These are phyloP conservation scores for Ennomos erosarius DNA, from an alignment of 2,888 invertebrate species.

Conservation along the genomic window DNA sequence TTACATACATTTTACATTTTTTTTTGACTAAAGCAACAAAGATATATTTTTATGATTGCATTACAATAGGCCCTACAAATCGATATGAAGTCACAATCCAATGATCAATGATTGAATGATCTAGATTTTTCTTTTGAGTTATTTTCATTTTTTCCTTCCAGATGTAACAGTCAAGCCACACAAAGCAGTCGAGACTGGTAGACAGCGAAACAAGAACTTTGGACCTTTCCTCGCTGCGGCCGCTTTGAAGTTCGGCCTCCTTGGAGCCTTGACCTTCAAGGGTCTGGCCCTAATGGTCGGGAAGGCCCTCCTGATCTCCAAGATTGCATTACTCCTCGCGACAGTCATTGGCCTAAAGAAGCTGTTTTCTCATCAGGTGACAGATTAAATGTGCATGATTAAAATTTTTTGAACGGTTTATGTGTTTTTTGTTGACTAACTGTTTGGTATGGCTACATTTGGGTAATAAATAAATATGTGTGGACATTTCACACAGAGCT, in stretches of 20 bases:
- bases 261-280: slow-evolving; percentile 92
- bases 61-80: too few relatives aligned
- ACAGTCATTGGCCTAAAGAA: slow-evolving; percentile 93
- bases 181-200: slow-evolving; percentile 86
- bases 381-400: slow-evolving; percentile 52
- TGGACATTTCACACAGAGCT: too few relatives aligned
- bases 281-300: slow-evolving; percentile 92
- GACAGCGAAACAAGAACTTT: slow-evolving; percentile 90
- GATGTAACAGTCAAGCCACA: slow-evolving; percentile 89
- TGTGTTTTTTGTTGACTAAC: slow-evolving; percentile 31
- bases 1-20: too few relatives aligned
- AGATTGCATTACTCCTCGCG: slow-evolving; percentile 92
- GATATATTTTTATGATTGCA: too few relatives aligned
- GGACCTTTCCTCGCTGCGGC: slow-evolving; percentile 90
- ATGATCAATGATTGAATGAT: too few relatives aligned
- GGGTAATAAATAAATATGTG: too few relatives aligned
- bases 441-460: slow-evolving; percentile 17
- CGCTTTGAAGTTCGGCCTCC: slow-evolving; percentile 92
- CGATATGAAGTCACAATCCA: too few relatives aligned
- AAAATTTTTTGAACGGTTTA: slow-evolving; percentile 25
- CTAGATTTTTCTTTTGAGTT: too few relatives aligned
- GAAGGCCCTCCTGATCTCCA: slow-evolving; percentile 93
- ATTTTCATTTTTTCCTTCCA: slow-evolving; percentile 54
- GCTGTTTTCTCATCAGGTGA: slow-evolving; percentile 88
- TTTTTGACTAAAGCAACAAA: too few relatives aligned